Evolutionary conservation across 2,888 invertebrate species (phyloP), one percentile per base, ranked within the genome.

Genomic region (Cheilosia grossa): DNA sequence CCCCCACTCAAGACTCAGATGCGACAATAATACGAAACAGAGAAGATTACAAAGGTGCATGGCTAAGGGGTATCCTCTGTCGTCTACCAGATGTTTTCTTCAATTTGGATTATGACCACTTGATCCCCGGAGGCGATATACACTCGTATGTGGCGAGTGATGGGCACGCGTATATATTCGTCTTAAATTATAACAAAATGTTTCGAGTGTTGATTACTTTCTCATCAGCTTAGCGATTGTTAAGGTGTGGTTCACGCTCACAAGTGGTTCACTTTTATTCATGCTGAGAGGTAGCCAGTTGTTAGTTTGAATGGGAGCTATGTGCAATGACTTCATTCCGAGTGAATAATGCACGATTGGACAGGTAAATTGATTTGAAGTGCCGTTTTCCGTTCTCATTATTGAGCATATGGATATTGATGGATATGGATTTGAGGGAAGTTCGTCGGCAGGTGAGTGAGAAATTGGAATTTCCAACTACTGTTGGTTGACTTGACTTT

Each of bases 51-150:
- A 15, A 19, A 15, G 49, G 42, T 58, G 44, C 15, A 33, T 21
- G 58, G 27, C 40, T 37, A 40, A 4, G 9, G 15, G 15, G n/a
- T 13, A 17, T 69, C 10, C 19, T 77, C 42, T 30, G 27, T 44
- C 74, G 69, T 83, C 59, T 66, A 74, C 67, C 83, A 83, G 83
- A 85, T 85, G 83, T 85, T 85, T 85, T 70, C 27, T 61, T 85
- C 59, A 72, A 85, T 75, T 75, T 85, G 70, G 75, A 85, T 85
- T 85, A 85, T 80, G 83, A 66, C 21, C 69, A 80, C 54, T 83
- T 64, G 54, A 67, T 56, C 30, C 19, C 73, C 33, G 27, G 47
- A 58, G 56, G 72, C 67, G 61, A 77, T 64, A 27, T 24, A 54
- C 30, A 30, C 30, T 30, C 9, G 30, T 30, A 30, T 15, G 40